Evolutionary conservation across 2,113 vertebrate genomes (phyloP), one percentile per base, ranked within the genome.

Genomic region (Dasyornis broadbenti): DNA sequence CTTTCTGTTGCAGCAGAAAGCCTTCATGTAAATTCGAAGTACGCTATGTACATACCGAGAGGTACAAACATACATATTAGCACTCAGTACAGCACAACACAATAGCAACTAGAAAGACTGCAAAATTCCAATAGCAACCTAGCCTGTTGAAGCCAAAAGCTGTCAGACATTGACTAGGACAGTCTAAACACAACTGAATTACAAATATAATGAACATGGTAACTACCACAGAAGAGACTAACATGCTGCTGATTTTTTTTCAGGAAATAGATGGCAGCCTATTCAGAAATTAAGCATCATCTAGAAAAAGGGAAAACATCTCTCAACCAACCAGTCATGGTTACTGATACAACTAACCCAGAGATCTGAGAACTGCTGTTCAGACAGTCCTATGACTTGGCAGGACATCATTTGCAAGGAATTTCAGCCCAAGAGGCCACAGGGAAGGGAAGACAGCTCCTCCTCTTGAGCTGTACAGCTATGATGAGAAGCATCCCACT

Each of bases 371-470:
- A 89, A 68, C 44, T 76, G 75, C 57, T 22, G 57, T 75, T 93
- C 92, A 92, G 80, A 92, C 83, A 90, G 84, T 89, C 92, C 81
- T 92, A 66, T 82, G 92, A 95, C 96, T 96, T 96, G 96, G 95
- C 95, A 94, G 84, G 73, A 90, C 92, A 96, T 53, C 44, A 75
- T 40, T 94, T 89, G 31, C 35, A 87, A 91, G 49, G 96, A 93
- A 94, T 91, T 89, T 72, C 61, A 93, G 90, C 47, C 73, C 60
- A 87, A 91, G 94, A 91, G 90, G 90, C 92, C 90, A 69, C 66
- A 6, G 10, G 31, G 73, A 89, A 96, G 95, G 90, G 90, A 85
- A 96, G 90, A 73, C 27, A 56, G 78, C 61, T 87, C 90, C 89
- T 95, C 82, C 85, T 89, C 87, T 75, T 0, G 0, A 60, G 65